These are phyloP conservation scores for Carollia perspicillata DNA, from an alignment of 2,113 vertebrate genomes.

Conservation along the genomic window DNA sequence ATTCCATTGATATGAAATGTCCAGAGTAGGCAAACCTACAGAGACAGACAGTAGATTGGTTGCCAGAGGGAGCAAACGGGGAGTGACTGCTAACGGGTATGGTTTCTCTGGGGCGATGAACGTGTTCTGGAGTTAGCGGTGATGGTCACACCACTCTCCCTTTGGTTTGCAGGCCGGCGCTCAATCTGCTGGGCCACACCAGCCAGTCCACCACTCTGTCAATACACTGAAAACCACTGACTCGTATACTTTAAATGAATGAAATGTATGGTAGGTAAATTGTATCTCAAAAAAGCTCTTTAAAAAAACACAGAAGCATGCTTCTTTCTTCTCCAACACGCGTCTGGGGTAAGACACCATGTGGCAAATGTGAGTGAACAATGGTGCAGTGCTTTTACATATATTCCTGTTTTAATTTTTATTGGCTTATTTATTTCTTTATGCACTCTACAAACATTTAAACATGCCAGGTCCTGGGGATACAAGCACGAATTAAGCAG, in stretches of 20 bases:
- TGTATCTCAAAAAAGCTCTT: not conserved
- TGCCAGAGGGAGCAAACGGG: not conserved
- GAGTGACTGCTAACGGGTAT: not conserved
- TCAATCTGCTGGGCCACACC: too few relatives aligned
- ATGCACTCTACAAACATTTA: not conserved
- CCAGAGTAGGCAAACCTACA: not conserved
- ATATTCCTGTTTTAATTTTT: not conserved
- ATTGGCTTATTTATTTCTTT: not conserved
- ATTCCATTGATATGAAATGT: not conserved
- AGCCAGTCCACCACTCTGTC: too few relatives aligned
- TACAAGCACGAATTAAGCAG: not conserved
- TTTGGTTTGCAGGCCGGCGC: too few relatives aligned
- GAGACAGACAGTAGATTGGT: not conserved
- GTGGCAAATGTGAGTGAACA: not conserved
- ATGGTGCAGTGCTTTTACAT: not conserved
- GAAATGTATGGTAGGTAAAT: not conserved
- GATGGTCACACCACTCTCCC: not conserved
- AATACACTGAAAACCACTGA: too few relatives aligned
- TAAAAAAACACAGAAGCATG: not conserved
- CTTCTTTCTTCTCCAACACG: not conserved
- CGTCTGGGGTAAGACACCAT: not conserved
- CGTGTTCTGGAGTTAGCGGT: not conserved
- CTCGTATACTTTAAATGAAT: not conserved
- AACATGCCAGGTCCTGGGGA: not conserved
- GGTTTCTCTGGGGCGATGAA: not conserved